Conservation (phyloP, 2,113 vertebrate species). For the Mormyrus iriodes region DNA sequence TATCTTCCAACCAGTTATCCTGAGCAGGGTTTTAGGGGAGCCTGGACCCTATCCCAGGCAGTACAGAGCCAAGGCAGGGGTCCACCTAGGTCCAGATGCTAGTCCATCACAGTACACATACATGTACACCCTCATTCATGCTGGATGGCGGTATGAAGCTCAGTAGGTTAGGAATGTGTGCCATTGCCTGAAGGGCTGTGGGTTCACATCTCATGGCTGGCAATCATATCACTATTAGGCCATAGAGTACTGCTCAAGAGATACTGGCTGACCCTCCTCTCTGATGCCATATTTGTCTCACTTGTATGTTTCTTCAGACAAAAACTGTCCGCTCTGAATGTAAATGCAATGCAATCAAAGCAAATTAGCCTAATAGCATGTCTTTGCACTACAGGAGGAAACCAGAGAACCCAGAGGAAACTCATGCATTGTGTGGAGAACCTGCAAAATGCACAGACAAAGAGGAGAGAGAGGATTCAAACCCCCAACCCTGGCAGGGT, state of each 20-base stretch:
- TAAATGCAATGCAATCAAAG: neutral
- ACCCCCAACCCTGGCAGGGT: neutral
- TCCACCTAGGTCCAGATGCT: neutral
- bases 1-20: neutral
- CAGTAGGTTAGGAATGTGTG: neutral
- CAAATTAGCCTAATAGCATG: neutral
- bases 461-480: neutral
- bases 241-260: no score
- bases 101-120: neutral
- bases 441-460: neutral
- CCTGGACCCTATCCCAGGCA: neutral
- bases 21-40: no score
- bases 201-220: neutral
- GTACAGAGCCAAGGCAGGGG: neutral
- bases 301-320: neutral
- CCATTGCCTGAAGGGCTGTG: neutral
- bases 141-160: neutral
- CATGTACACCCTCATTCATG: neutral
- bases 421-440: neutral
- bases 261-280: neutral
- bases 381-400: neutral
- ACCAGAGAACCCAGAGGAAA: neutral
- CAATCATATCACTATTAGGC: neutral
- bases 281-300: neutral
- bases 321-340: neutral